Base-by-base conservation (phyloP, 2,113 vertebrate species). In the Vidua chalybeata region DNA sequence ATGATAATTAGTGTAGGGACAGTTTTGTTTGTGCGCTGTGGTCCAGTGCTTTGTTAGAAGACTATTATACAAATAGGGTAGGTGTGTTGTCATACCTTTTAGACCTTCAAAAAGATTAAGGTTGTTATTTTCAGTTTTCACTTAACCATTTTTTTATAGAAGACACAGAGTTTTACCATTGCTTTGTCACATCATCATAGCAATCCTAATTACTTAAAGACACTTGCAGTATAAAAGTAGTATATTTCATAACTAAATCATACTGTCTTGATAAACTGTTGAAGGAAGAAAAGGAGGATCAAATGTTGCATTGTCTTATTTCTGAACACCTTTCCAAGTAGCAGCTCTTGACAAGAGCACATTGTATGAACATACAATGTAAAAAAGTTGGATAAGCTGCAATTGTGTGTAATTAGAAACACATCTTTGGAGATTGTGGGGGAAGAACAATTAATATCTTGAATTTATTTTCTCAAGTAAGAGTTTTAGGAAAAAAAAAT, bases 311-410 rank as follows among this genome's bases (percentile, higher is more conserved):
- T 3, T 43, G 1, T 56, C 15, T 52, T 73, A 31, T 33, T 77
- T 84, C 9, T 45, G 31, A 89, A 62, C 1, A 1, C 3, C 15
- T 35, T 64, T 54, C 37, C 46, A 24, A 24, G 18, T 26, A 87
- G 15, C 26, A 37, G 21, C 13, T 68, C 33, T 81, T 72, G 54
- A 28, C 15, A 48, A 58, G 43, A 11, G 11, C 43, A 19, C 6
- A 33, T 24, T 0, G 0, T 45, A 27, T 31, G 17, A 37, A 49
- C 0, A 0, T 11, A 30, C 4, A 63, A 13, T 17, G 8, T 66
- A 77, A 90, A 87, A 31, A 4, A 35, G 19, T 41, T 55, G 46
- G n/a, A 20, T 66, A 82, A 71, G 4, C 14, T 82, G 19, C 13
- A 56, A 51, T 59, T 67, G 13, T 5, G 14, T 52, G 63, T 37